These are phyloP conservation scores for Doryteuthis pealeii DNA, from an alignment of 1,140 invertebrate species.

Conservation along the genomic window DNA sequence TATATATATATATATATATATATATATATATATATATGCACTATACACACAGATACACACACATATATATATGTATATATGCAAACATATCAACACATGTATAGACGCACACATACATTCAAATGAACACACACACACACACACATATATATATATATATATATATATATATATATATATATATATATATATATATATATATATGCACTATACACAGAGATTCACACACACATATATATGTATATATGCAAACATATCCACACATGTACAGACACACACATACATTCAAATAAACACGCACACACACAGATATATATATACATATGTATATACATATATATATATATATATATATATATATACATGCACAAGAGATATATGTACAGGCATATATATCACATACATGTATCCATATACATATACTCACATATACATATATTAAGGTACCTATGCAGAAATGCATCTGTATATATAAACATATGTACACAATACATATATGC, in stretches of 20 bases:
- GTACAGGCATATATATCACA: not conserved
- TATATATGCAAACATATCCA: not conserved
- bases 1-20: too few relatives aligned
- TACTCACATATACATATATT: not conserved
- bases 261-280: not conserved
- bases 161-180: not conserved
- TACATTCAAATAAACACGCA: too few relatives aligned
- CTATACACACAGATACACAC: too few relatives aligned
- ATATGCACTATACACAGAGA: too few relatives aligned
- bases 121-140: too few relatives aligned
- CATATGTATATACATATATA: not conserved
- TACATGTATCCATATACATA: not conserved
- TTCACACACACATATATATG: not conserved
- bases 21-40: too few relatives aligned
- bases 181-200: too few relatives aligned
- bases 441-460: not conserved
- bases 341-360: not conserved
- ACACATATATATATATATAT: conserved; percentile 1
- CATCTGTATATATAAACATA: not conserved
- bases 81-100: not conserved
- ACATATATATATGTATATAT: not conserved
- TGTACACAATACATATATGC: not conserved
- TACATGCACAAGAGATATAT: too few relatives aligned
- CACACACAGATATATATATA: too few relatives aligned
- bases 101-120: not conserved